Evolutionary conservation across 1,140 invertebrate genomes (phyloP), one percentile per base, ranked within the genome.

Genomic region (Brachionus calyciflorus): DNA sequence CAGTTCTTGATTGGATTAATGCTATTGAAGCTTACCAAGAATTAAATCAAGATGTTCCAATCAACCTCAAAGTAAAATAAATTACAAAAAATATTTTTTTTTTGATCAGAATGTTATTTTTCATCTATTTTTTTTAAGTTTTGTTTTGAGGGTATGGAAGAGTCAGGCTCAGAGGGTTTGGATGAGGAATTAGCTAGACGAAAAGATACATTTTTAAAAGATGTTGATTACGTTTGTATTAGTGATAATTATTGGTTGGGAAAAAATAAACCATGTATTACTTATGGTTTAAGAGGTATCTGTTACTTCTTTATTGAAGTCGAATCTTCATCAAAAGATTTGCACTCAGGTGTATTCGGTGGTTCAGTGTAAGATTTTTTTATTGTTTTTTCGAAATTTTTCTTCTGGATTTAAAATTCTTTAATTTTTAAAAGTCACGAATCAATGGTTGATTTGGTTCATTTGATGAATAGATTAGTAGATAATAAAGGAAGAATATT

Each of bases 181-280:
- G 94, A 98, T 83, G 91, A 93, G 3, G 84, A 97, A 14, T 85
- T 99, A 1, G 85, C 89, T 4, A 37, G 40, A 17, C 5, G 41
- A 12, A 77, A 77, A 69, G 51, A 77, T 30, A 69, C 57, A 19
- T 69, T 77, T 53, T 48, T 65, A 51, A 77, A 68, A 80, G 88
- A 89, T 82, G 89, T 95, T 0, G 95, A 98, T 83, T 97, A 90
- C 86, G 93, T 97, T 33, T 98, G 94, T 83, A 98, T 99, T 81
- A 97, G 94, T 49, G 96, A 99, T 82, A 99, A 98, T 86, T 99
- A 98, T 82, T 99, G 96, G 96, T 84, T 99, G 19, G 96, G 96
- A 6, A 98, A 91, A 41, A 91, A 90, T 10, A 96, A 96, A 82
- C 96, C 96, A 0, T 99, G 96, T 83, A 89, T 99, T 48, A 98